phyloP scores from a whole-genome alignment of 37 sponge, comb jelly and placozoan species.

The Mnemiopsis leidyi region DNA sequence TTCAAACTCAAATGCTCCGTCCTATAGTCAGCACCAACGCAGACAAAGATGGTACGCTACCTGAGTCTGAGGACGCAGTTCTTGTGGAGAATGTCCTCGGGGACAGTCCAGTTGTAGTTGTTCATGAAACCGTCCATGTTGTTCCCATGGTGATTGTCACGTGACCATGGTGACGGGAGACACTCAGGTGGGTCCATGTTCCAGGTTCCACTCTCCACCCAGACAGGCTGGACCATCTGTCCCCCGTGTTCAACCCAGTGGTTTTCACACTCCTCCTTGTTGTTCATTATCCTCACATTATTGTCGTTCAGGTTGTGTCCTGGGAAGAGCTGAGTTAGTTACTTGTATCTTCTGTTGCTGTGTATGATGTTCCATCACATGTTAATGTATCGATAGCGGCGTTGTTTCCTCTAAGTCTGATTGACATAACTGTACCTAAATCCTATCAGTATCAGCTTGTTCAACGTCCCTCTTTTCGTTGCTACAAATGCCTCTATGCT shows the following conservation, averaged over 20 bases:
- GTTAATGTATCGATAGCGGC: no score
- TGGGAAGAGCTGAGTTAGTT: no score
- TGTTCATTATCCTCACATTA: background rate
- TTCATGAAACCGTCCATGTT: conserved; percentile 80
- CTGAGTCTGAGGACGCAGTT: conserved; percentile 89
- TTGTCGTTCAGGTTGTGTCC: background rate
- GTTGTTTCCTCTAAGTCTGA: no score
- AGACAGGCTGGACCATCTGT: background rate
- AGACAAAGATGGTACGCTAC: background rate
- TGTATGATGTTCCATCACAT: no score
- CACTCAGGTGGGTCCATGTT: conserved; percentile 73
- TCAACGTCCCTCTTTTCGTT: no score
- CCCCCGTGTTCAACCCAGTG: conserved; percentile 10
- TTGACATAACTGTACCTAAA: no score
- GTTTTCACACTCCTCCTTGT: conserved; percentile 36
- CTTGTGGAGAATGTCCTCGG: conserved; percentile 73
- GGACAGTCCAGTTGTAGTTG: conserved; percentile 97
- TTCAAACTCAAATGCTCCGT: no score
- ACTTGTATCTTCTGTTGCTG: no score
- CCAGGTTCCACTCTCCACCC: conserved; percentile 37
- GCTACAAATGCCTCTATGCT: no score
- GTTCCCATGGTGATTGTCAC: conserved; percentile 99
- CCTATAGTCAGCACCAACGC: no score
- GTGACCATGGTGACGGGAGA: conserved; percentile 78
- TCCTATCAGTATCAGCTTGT: no score